Conservation (phyloP, 2,797 vertebrate genomes). For the Thunnus albacares region DNA sequence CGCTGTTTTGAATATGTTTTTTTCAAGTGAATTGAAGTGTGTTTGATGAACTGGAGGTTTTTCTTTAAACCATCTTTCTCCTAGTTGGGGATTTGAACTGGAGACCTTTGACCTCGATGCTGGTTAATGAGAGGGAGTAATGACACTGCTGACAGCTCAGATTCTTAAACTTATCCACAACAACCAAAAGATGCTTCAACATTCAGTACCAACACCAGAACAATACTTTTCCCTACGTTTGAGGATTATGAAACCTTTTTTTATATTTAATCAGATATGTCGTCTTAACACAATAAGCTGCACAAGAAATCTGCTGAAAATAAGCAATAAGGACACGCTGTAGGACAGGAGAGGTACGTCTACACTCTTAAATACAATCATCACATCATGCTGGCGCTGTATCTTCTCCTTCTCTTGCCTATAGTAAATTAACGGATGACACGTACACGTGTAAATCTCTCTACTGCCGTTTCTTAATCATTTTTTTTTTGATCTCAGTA, state of each 20-base stretch:
- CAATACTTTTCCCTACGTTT: no score
- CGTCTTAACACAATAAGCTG: no score
- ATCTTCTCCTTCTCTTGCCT: background rate
- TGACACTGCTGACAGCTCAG: background rate
- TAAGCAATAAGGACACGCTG: no score
- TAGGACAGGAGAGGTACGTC: no score
- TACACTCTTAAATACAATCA: no score
- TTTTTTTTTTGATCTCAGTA: background rate
- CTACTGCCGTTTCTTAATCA: conserved; percentile 22
- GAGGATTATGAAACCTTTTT: no score
- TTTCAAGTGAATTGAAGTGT: background rate
- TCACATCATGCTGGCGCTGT: no score
- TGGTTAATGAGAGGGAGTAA: background rate
- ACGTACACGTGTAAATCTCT: conserved; percentile 20
- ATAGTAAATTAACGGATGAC: background rate
- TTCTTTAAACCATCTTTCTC: no score
- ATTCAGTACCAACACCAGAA: background rate
- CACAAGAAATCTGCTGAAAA: no score
- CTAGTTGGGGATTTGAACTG: background rate
- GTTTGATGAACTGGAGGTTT: background rate
- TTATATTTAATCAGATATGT: no score
- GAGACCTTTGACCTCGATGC: background rate
- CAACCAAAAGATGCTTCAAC: background rate
- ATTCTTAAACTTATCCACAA: background rate
- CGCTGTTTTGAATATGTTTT: no score